Evolutionary conservation across 1,140 invertebrate species (phyloP).

Genomic region (Drosophila mojavensis): DNA sequence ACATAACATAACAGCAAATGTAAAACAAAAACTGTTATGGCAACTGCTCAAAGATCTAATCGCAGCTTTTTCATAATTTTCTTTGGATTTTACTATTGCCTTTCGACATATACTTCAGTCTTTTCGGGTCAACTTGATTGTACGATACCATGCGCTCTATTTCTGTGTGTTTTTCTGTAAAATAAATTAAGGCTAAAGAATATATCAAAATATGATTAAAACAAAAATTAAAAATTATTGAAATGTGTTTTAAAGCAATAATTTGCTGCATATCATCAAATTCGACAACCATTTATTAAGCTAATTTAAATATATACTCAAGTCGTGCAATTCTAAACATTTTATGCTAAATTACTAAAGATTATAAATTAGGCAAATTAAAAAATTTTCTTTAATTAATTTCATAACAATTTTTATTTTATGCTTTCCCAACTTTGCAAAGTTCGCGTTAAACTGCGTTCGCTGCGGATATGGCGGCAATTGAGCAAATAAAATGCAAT

Average conservation of each 20-base stretch:
- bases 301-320: slow-evolving; percentile 36
- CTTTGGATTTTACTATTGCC: neutral
- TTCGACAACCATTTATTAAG: slow-evolving; percentile 17
- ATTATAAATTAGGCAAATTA: slow-evolving; percentile 37
- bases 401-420: slow-evolving; percentile 11
- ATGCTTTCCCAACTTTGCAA: slow-evolving; percentile 21
- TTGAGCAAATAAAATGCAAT: slow-evolving; percentile 55
- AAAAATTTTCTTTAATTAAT: slow-evolving; percentile 23
- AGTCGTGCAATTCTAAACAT: slow-evolving; percentile 68
- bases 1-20: neutral
- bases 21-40: neutral
- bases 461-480: slow-evolving; percentile 69
- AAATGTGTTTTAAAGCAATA: slow-evolving; percentile 62
- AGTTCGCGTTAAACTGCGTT: slow-evolving; percentile 71
- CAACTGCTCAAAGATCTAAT: neutral
- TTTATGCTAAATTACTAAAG: slow-evolving; percentile 45
- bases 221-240: neutral
- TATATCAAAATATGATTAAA: slow-evolving; percentile 16
- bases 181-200: slow-evolving; percentile 24
- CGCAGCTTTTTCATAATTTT: neutral
- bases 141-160: slow-evolving; percentile 14
- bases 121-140: slow-evolving; percentile 16
- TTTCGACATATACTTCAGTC: slow-evolving; percentile 31
- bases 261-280: slow-evolving; percentile 73
- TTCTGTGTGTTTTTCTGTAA: slow-evolving; percentile 34